Evolutionary conservation across 2,113 vertebrate genomes (phyloP).

Genomic region (Pseudorhombus dupliciocellatus): DNA sequence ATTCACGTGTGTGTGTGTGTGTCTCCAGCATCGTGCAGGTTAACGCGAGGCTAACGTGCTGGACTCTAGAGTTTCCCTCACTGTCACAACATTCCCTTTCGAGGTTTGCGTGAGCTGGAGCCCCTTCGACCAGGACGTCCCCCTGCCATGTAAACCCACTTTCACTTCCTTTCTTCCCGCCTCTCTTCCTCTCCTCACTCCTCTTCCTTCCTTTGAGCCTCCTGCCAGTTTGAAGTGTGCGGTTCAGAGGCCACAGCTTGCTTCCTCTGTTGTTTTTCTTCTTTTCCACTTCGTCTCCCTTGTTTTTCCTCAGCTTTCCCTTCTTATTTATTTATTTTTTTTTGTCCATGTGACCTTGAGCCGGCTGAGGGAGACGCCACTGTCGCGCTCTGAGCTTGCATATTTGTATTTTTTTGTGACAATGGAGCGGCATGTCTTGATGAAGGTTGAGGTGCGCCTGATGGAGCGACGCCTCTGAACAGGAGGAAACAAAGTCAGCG

Average conservation of each 20-base stretch:
- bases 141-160: slow-evolving; percentile 12
- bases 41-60: too few species aligned
- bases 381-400: neutral
- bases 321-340: neutral
- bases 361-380: neutral
- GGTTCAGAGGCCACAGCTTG: slow-evolving; percentile 17
- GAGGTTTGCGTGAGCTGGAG: slow-evolving; percentile 11
- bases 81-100: slow-evolving; percentile 6
- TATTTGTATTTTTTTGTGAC: slow-evolving; percentile 11
- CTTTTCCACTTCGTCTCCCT: neutral
- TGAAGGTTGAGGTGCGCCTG: neutral
- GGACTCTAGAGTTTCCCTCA: neutral
- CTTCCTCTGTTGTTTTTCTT: neutral
- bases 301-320: neutral
- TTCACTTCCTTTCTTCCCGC: slow-evolving; percentile 5
- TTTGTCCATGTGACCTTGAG: slow-evolving; percentile 61
- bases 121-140: neutral
- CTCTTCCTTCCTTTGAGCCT: neutral
- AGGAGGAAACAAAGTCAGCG: neutral
- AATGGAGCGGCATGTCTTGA: neutral
- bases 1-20: neutral
- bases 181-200: neutral
- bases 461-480: neutral
- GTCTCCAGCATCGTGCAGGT: too few species aligned
- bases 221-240: slow-evolving; percentile 5